Evolutionary conservation across 2,797 vertebrate genomes (phyloP), one percentile per base, ranked within the genome.

Genomic region (Simalia tracyae): DNA sequence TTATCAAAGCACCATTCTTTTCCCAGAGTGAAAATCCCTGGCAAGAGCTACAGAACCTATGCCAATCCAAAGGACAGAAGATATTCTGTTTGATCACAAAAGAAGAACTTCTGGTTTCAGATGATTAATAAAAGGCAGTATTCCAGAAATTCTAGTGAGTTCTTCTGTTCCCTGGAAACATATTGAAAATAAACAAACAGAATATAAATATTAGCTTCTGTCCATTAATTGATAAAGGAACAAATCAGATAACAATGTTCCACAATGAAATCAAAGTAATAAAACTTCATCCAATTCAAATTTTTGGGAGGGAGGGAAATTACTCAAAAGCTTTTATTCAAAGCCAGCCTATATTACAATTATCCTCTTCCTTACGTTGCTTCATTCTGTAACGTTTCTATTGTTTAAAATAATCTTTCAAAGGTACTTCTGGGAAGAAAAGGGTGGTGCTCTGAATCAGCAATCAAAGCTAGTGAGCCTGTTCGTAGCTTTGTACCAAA

Each of bases 1-100:
- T 93, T 93, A 90, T 9, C 85, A 93, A 96, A 97, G 97, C 96
- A 97, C 96, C 95, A 95, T 91, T 95, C 94, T 95, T 96, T 96
- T 95, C 94, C 31, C 59, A 10, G 72, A n/a, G 50, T 54, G 50
- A 54, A 54, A 54, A 54, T 54, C 50, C 50, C 50, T 54, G 50
- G 5, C 50, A 54, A 54, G 10, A 12, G 84, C 72, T 86, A n/a
- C 15, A 6, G 68, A 89, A 56, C 1, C n/a, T 0, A 12, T 66
- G 36, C 59, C 87, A 57, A 22, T 0, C 63, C 31, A 72, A 68
- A 42, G 1, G 5, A 0, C 26, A 24, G 57, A 88, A 12, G 28
- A 17, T 54, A 54, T 31, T 87, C 26, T 31, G 14, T 12, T 81
- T 17, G 60, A 50, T 68, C 2, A 2, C 0, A 46, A 24, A 14